phyloP scores from a whole-genome alignment of 2,113 vertebrate genomes.

The Hydrochoerus hydrochaeris region DNA sequence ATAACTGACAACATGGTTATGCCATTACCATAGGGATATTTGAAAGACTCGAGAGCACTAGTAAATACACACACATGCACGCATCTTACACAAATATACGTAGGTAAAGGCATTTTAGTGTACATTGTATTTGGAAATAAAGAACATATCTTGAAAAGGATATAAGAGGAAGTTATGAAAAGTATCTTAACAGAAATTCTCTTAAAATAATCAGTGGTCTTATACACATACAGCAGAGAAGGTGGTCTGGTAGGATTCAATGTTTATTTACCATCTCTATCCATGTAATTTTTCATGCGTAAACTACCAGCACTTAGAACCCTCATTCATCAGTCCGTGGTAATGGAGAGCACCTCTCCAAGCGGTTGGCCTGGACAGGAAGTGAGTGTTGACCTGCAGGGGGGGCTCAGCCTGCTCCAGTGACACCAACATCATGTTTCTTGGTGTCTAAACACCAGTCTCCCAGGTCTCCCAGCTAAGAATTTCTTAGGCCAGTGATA shows the following conservation, averaged over 20 bases:
- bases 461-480: not conserved
- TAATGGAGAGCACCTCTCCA: not conserved
- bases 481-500: not conserved
- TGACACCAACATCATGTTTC: not conserved
- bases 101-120: not conserved
- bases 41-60: not conserved
- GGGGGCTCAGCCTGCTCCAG: not conserved
- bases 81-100: not conserved
- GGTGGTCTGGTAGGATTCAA: not conserved
- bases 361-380: not conserved
- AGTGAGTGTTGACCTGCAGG: not conserved
- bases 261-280: not conserved
- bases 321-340: not conserved
- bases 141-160: not conserved
- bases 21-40: not conserved
- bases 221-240: not conserved
- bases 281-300: not conserved
- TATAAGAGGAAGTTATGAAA: not conserved
- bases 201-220: not conserved
- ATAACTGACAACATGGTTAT: not conserved
- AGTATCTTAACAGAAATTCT: not conserved
- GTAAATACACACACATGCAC: not conserved
- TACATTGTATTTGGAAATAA: not conserved
- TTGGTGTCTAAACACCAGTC: not conserved
- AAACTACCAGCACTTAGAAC: not conserved